Evolutionary conservation across 1,140 invertebrate genomes (phyloP), one percentile per base, ranked within the genome.

Genomic region (Papilio dardanus): DNA sequence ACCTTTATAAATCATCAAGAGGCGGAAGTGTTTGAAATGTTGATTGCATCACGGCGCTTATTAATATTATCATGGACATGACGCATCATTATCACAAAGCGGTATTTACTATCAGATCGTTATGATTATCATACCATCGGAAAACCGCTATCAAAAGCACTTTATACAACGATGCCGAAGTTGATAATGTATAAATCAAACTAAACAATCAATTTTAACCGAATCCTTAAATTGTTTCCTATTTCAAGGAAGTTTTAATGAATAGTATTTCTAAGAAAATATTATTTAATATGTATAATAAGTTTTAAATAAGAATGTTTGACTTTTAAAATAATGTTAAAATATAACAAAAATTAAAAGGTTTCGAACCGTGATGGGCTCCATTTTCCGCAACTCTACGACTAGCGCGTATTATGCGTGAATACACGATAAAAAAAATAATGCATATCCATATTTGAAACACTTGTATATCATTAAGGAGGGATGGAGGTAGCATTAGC

Each of bases 71-170:
- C n/a, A n/a, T n/a, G n/a, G n/a, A 8, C 50, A 54, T 62, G 54
- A 62, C 54, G 54, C 54, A 62, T 62, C 24, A 62, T 28, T 16
- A 62, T 30, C 54, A 28, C 24, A 62, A 62, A 62, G 54, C 54
- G 54, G 54, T 24, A 62, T 62, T 62, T 28, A 6, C 1, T 62
- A 62, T 62, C 54, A 62, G 54, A 62, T 62, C 24, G 54, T 6
- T 12, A 24, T 28, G 54, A 62, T 62, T 62, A 62, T 62, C 54
- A 62, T 30, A 28, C 24, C 21, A 62, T 62, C 24, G 21, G 24
- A 10, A 12, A 28, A 62, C 54, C 24, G 24, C 3, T 62, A 62
- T 62, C 54, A 28, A 24, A 21, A 50, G 1, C 19, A 3, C 54
- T 30, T 66, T 74, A 58, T 14, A 28, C 21, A 58, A 28, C 21